Conservation (phyloP, 2,113 vertebrate genomes). For the Speoplatyrhinus poulsoni region DNA sequence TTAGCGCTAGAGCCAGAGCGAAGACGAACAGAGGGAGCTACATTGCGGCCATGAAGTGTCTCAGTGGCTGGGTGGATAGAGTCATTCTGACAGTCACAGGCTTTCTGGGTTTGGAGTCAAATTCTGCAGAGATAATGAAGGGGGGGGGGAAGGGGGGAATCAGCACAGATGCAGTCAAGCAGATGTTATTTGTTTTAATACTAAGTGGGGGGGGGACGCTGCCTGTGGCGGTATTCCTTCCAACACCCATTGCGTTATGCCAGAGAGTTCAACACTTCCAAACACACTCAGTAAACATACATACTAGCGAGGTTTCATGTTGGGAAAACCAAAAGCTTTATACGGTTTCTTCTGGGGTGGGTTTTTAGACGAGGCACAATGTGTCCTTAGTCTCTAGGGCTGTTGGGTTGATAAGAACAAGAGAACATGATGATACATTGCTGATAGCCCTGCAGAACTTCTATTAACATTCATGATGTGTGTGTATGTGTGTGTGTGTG, state of each 20-base stretch:
- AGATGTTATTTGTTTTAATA: conserved; percentile 69
- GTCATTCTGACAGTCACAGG: background rate
- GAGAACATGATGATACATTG: conserved; percentile 10
- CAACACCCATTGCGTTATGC: background rate
- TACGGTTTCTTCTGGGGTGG: background rate
- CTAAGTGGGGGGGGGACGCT: background rate
- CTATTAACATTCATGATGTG: conserved; percentile 52
- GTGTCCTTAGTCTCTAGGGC: background rate
- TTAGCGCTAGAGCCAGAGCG: no score
- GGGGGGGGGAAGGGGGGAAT: conserved; percentile 23
- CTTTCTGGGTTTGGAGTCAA: conserved; percentile 35
- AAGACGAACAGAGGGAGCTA: no score
- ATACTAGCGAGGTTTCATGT: background rate
- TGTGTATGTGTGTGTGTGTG: conserved; percentile 28
- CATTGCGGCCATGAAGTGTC: no score
- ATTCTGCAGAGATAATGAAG: conserved; percentile 54
- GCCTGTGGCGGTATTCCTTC: background rate
- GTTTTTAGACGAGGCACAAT: background rate
- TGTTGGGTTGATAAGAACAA: conserved; percentile 24
- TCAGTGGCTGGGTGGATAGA: no score
- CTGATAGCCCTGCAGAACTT: conserved; percentile 1
- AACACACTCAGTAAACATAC: conserved; percentile 22
- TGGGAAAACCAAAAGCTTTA: background rate
- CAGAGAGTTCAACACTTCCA: background rate
- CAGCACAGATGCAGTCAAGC: conserved; percentile 63